These are phyloP conservation scores for Lanistes nyassanus DNA, from an alignment of 1,140 invertebrate genomes.

Conservation along the genomic window DNA sequence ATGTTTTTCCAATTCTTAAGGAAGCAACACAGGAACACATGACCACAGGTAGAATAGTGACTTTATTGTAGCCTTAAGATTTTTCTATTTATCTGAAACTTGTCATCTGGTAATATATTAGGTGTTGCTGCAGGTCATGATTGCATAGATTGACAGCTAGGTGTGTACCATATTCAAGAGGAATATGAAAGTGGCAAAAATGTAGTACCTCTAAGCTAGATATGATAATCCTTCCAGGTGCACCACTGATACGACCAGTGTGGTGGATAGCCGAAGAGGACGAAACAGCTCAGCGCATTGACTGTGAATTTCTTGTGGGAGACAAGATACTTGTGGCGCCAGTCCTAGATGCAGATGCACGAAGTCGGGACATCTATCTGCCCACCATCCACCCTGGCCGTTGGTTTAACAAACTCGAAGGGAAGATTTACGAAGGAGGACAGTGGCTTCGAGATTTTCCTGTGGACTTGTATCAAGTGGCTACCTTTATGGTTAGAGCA, in stretches of 20 bases:
- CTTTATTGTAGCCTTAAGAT: too few species aligned
- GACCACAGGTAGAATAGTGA: constrained; percentile 73
- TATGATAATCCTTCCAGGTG: constrained; percentile 40
- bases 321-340: constrained; percentile 86
- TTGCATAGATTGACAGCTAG: too few species aligned
- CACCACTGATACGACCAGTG: constrained; percentile 79
- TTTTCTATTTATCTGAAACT: too few species aligned
- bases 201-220: too few species aligned
- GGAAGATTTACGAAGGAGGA: constrained; percentile 33
- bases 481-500: constrained; percentile 47
- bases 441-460: constrained; percentile 45
- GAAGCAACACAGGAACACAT: constrained; percentile 71
- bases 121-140: too few species aligned
- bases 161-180: too few species aligned
- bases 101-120: too few species aligned
- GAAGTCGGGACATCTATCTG: constrained; percentile 76
- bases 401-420: constrained; percentile 43
- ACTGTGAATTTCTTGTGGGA: constrained; percentile 86
- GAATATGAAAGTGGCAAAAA: too few species aligned
- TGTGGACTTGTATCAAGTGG: constrained; percentile 42
- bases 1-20: constrained; percentile 74
- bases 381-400: constrained; percentile 38
- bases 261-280: constrained; percentile 92
- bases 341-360: constrained; percentile 76
- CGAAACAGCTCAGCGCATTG: constrained; percentile 79